Evolutionary conservation across 1,140 invertebrate species (phyloP), one percentile per base, ranked within the genome.

Genomic region (Drosophila ambigua): DNA sequence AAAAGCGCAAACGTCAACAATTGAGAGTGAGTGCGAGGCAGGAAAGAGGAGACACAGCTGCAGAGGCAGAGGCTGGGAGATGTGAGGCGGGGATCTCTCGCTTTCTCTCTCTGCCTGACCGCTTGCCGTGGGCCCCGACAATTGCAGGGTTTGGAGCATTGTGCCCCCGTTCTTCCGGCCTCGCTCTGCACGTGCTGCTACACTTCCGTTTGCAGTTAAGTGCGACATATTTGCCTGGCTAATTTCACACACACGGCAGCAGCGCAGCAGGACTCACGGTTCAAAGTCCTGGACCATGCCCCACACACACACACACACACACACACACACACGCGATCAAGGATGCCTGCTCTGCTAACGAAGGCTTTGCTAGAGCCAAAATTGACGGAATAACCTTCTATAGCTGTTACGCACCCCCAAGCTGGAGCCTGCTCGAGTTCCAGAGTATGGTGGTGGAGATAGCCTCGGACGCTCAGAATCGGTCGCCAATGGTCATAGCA

Each of bases 221-320:
- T 88, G 83, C 83, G 79, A 88, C 83, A 88, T 83, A 88, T 88
- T 88, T 88, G 83, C 79, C 83, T 79, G 83, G 72, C 83, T 88
- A 88, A 87, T 87, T 87, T 79, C 67, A 53, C 66, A 62, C 60
- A 77, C 54, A 71, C 53, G n/a, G n/a, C n/a, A n/a, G 24, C 46
- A 43, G 50, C 45, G 62, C 67, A 66, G 68, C 75, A 65, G 83
- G 83, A 88, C 76, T 57, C 73, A 65, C 72, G 76, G 71, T 73
- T 81, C 73, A 77, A 63, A 77, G 64, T 85, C 51, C 77, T 59
- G 26, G 53, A 41, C 46, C 55, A 28, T 7, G 26, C 0, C 4
- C 4, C 54, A 57, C 23, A 4, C 9, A 16, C 4, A 48, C 15
- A 57, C 26, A 43, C 23, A 5, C 51, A 11, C 31, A 53, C 16